Evolutionary conservation across 2,888 invertebrate species (phyloP).

Genomic region (Hesperia comma): DNA sequence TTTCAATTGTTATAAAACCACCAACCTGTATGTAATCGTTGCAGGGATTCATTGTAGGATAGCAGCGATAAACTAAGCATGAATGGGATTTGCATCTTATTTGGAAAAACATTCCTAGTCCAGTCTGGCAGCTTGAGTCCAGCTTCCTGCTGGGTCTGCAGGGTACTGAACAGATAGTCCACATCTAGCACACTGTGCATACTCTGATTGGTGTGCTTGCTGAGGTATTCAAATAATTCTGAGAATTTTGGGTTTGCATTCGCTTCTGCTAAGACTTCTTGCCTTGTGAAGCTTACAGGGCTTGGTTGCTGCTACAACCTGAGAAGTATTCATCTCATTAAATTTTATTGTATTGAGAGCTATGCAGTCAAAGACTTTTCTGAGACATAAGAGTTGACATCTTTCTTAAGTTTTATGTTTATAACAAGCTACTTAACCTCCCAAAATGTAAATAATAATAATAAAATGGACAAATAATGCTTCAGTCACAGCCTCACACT

Average conservation of each 20-base stretch:
- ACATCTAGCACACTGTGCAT: conserved; percentile 85
- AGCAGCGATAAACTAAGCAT: conserved; percentile 88
- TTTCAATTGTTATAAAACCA: background rate
- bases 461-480: too few relatives aligned
- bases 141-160: conserved; percentile 85
- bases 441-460: too few relatives aligned
- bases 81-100: conserved; percentile 86
- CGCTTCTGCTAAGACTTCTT: conserved; percentile 76
- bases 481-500: too few relatives aligned
- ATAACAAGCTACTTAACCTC: too few relatives aligned
- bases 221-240: conserved; percentile 86
- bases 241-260: conserved; percentile 80
- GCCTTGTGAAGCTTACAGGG: conserved; percentile 65
- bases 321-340: conserved; percentile 38
- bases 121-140: conserved; percentile 89
- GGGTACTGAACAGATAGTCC: conserved; percentile 88
- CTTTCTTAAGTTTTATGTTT: too few relatives aligned
- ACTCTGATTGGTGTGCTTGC: conserved; percentile 75
- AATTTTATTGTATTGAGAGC: too few relatives aligned
- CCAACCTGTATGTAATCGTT: conserved; percentile 88
- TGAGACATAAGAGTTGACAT: too few relatives aligned
- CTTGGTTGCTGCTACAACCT: conserved; percentile 74
- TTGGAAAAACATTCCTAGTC: conserved; percentile 88
- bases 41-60: conserved; percentile 88
- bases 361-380: too few relatives aligned